A percentile compares a stretch with the other conserved stretches of the same genome.
Evolutionary conservation across 1,140 invertebrate species (phyloP).

Genomic region (Plutomurus gul): DNA sequence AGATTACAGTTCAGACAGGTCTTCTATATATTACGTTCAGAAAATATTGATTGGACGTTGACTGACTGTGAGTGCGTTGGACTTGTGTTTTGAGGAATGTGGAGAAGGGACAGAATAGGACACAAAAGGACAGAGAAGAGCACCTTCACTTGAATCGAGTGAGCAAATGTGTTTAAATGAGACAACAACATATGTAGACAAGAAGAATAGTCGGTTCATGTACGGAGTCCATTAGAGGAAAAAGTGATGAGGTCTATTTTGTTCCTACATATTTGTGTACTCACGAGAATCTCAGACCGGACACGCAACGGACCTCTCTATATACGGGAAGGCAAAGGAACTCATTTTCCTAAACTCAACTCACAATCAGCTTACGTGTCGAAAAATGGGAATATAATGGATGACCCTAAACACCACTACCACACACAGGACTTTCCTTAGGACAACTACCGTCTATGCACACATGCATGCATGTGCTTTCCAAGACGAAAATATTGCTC

Average conservation of each 20-base stretch:
- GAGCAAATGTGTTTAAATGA: constrained; percentile 23
- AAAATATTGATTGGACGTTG: background rate
- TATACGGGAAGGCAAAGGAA: background rate
- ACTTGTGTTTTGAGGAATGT: background rate
- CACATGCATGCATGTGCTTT: background rate
- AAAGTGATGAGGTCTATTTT: constrained; percentile 45
- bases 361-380: constrained; percentile 34
- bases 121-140: background rate
- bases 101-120: background rate
- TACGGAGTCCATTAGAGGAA: constrained; percentile 43
- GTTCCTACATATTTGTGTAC: constrained; percentile 14
- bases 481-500: background rate
- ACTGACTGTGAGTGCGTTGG: background rate
- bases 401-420: constrained; percentile 39
- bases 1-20: background rate
- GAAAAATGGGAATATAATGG: constrained; percentile 39
- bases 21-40: background rate
- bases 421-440: background rate
- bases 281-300: constrained; percentile 16
- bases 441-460: background rate
- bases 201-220: constrained; percentile 32
- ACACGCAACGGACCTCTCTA: constrained; percentile 32
- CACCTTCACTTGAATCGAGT: constrained; percentile 6
- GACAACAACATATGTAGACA: background rate
- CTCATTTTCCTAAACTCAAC: constrained; percentile 19